Evolutionary conservation across 2,113 vertebrate genomes (phyloP).

Genomic region (Tyto alba): DNA sequence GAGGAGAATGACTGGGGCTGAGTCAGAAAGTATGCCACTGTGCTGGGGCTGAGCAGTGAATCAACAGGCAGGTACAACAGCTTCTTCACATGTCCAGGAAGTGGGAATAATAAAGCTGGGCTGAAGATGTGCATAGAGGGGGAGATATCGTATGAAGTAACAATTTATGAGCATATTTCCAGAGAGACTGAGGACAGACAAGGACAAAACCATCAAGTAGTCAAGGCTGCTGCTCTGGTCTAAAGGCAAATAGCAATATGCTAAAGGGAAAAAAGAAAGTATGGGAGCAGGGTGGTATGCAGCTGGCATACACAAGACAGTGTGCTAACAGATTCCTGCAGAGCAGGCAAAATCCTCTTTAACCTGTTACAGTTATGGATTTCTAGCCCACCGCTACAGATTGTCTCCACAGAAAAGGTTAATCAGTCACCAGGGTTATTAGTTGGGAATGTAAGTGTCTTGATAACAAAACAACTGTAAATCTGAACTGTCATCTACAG

Average conservation of each 20-base stretch:
- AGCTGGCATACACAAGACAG: neutral
- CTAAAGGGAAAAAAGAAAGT: neutral
- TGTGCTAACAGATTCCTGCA: neutral
- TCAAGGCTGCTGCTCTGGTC: neutral
- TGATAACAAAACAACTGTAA: slow-evolving; percentile 45
- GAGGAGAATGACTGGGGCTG: neutral
- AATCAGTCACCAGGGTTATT: slow-evolving; percentile 6
- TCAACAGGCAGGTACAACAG: neutral
- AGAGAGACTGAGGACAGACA: neutral
- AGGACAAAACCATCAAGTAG: neutral
- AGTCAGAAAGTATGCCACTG: slow-evolving; percentile 28
- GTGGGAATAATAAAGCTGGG: neutral
- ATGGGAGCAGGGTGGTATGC: neutral
- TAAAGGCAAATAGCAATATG: neutral
- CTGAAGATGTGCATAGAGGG: neutral
- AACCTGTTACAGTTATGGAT: neutral
- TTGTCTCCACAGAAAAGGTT: neutral
- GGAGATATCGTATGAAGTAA: neutral
- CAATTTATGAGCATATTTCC: neutral
- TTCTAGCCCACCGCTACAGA: neutral
- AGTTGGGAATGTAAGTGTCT: slow-evolving; percentile 16
- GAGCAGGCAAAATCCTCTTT: neutral
- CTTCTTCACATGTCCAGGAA: neutral
- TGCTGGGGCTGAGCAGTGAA: neutral
- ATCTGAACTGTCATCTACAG: slow-evolving; percentile 42